Evolutionary conservation across 2,797 vertebrate species (phyloP).

Genomic region (Nyctalus aviator): DNA sequence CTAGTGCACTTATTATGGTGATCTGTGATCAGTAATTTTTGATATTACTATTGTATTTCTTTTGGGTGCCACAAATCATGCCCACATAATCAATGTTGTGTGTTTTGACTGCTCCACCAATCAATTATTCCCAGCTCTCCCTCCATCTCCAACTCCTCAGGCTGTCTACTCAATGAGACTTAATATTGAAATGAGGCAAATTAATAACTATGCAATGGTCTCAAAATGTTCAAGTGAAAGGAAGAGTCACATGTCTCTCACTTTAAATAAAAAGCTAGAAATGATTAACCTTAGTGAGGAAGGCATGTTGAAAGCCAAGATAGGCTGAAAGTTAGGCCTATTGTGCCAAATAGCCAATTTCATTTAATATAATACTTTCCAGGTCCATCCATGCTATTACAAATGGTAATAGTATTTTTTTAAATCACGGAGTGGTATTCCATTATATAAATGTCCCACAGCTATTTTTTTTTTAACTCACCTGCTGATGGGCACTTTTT

Average conservation of each 20-base stretch:
- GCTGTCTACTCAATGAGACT: not conserved
- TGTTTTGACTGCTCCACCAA: not conserved
- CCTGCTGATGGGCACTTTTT: no score
- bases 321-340: not conserved
- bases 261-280: not conserved
- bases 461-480: no score
- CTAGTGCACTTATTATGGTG: not conserved
- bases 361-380: no score
- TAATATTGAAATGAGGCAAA: not conserved
- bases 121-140: no score
- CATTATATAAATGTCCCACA: no score
- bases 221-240: not conserved
- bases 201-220: not conserved
- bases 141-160: not conserved
- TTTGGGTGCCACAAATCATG: not conserved
- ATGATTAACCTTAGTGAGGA: not conserved
- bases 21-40: not conserved
- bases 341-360: not conserved
- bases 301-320: not conserved
- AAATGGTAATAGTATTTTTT: no score
- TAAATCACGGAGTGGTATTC: no score
- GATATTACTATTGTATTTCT: not conserved
- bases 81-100: not conserved
- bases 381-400: no score
- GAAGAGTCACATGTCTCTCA: not conserved